Conservation (phyloP, 2,888 invertebrate species). For the Cephus sareptanus region DNA sequence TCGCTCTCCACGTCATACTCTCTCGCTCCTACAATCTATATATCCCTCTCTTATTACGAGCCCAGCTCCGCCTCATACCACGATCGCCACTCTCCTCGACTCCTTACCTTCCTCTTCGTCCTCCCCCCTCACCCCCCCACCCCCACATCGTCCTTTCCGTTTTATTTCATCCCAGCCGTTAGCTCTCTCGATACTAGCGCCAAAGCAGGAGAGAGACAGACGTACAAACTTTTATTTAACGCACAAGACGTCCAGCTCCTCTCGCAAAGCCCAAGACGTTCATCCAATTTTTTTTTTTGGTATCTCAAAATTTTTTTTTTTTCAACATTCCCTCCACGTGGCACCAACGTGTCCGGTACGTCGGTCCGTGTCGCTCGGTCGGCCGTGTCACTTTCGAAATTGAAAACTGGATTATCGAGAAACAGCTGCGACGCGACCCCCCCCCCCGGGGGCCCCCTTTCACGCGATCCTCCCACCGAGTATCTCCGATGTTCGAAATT, state of each 20-base stretch:
- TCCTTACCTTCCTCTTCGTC: neutral
- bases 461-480: slow-evolving; percentile 10
- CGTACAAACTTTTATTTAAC: neutral
- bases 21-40: neutral
- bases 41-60: neutral
- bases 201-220: neutral
- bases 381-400: slow-evolving; percentile 1
- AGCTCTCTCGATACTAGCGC: neutral
- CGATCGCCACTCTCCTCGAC: neutral
- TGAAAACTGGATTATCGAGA: slow-evolving; percentile 9
- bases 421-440: neutral
- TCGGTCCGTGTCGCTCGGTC: neutral
- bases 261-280: neutral
- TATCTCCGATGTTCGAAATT: slow-evolving; percentile 1
- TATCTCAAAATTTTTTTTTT: neutral
- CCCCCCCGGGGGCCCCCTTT: neutral
- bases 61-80: neutral
- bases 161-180: neutral
- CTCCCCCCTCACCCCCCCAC: neutral
- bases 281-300: neutral
- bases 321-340: neutral
- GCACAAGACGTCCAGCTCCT: no score
- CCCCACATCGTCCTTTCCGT: slow-evolving; percentile 15
- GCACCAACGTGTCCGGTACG: neutral
- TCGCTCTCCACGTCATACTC: neutral